phyloP scores from a whole-genome alignment of 2,113 vertebrate species.

The Falco punctatus region DNA sequence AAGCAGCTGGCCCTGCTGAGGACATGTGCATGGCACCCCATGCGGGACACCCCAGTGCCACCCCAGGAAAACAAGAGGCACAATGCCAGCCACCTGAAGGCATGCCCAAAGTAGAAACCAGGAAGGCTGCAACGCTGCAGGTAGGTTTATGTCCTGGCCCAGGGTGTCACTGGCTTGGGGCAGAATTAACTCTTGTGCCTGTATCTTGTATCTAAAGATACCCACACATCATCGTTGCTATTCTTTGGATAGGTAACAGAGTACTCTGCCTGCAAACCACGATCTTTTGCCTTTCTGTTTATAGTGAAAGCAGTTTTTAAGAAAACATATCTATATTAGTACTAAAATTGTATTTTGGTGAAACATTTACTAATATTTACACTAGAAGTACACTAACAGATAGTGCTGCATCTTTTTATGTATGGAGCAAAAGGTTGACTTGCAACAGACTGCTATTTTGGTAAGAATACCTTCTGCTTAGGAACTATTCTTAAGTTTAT shows the following conservation, averaged over 20 bases:
- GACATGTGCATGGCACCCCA: fast-evolving
- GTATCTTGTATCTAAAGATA: not conserved
- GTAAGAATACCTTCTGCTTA: conserved; percentile 59
- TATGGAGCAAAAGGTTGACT: conserved; percentile 49
- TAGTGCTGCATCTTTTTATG: conserved; percentile 15
- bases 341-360: not conserved
- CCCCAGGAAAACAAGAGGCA: not conserved
- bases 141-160: not conserved
- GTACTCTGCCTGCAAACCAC: not conserved
- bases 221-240: not conserved
- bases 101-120: not conserved
- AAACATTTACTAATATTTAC: conserved; percentile 47
- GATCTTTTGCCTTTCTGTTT: not conserved
- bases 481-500: conserved; percentile 40
- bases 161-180: not conserved
- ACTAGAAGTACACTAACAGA: conserved; percentile 17
- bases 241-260: not conserved
- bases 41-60: not conserved
- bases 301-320: not conserved
- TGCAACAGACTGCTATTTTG: conserved; percentile 59
- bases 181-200: fast-evolving
- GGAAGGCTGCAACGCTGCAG: not conserved
- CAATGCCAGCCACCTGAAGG: not conserved
- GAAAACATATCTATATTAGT: not conserved
- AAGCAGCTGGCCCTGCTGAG: not conserved